Conservation (phyloP, 1,140 invertebrate species). For the Procambarus virginalis region DNA sequence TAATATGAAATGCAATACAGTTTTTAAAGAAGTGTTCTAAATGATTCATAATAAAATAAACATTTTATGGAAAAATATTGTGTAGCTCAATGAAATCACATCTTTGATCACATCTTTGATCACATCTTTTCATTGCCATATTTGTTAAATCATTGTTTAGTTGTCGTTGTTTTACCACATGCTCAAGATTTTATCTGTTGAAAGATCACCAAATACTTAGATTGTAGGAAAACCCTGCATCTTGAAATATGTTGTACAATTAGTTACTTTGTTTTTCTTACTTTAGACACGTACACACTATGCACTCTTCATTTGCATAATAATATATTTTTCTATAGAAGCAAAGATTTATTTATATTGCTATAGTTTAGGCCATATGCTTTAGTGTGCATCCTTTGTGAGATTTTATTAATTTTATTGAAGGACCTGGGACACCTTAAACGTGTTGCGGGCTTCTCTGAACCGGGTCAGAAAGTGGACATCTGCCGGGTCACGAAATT, state of each 20-base stretch:
- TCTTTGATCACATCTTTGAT: constrained; percentile 10
- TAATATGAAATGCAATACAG: background rate
- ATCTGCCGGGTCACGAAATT: constrained; percentile 44
- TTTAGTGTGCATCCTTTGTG: constrained; percentile 53
- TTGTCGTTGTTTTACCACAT: background rate
- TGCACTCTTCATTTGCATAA: constrained; percentile 27
- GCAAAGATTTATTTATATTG: constrained; percentile 3
- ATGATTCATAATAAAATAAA: background rate
- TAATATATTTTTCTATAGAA: background rate
- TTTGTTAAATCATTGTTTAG: constrained; percentile 8
- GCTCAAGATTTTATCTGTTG: background rate
- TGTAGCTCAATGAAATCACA: background rate
- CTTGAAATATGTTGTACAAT: constrained; percentile 5
- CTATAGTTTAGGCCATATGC: constrained; percentile 9
- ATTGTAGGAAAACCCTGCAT: background rate
- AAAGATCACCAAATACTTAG: background rate
- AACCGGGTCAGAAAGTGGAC: constrained; percentile 58
- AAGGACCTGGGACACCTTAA: constrained; percentile 60
- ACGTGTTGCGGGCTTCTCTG: constrained; percentile 58
- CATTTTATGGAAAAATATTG: background rate
- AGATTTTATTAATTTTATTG: constrained; percentile 54
- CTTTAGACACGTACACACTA: constrained; percentile 18
- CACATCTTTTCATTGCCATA: constrained; percentile 6
- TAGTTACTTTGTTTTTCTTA: constrained; percentile 25
- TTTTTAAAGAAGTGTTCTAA: background rate